Evolutionary conservation across 2,888 invertebrate genomes (phyloP), one percentile per base, ranked within the genome.

Genomic region (Machimus rusticus): DNA sequence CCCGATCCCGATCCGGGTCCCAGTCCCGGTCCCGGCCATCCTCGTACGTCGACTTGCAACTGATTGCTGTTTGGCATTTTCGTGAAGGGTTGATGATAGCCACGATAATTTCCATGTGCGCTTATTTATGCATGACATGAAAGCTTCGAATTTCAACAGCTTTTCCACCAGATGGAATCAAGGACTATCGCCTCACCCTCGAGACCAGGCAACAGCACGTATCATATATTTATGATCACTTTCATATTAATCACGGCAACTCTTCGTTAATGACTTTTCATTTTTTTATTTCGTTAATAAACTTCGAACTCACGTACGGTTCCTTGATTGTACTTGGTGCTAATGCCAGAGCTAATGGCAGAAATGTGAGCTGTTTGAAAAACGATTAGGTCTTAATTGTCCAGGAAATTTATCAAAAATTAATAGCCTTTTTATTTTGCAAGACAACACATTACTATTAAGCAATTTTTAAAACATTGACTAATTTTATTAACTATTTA

Each of bases 41-140:
- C 39, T 39, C 74, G 88, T 88, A 86, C 88, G 87, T 88, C 88
- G 88, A 88, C 88, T 84, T 86, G 86, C 86, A 66, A 74, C 57
- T 88, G 87, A 87, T 82, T 88, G 57, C 86, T 37, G 55, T 34
- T 87, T 87, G 81, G 82, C 86, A 78, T 86, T 88, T 86, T 84
- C 86, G 39, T 74, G 86, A 55, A 57, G 78, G 77, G 87, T 79
- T 86, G 86, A 85, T 74, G 39, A 86, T 87, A 87, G 78, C 78
- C 79, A 82, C 85, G 87, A 88, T 87, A 88, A 88, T 87, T 88
- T 88, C 88, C 87, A 86, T 87, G 88, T 86, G 85, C 74, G 87
- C 86, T 87, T 87, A 88, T 87, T 88, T 88, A 88, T 87, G 87
- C 88, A 87, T 87, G 87, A 86, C 88, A 87, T 87, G 88, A 87